Evolutionary conservation across 2,888 invertebrate species (phyloP).

Genomic region (Leptopilina myrica): DNA sequence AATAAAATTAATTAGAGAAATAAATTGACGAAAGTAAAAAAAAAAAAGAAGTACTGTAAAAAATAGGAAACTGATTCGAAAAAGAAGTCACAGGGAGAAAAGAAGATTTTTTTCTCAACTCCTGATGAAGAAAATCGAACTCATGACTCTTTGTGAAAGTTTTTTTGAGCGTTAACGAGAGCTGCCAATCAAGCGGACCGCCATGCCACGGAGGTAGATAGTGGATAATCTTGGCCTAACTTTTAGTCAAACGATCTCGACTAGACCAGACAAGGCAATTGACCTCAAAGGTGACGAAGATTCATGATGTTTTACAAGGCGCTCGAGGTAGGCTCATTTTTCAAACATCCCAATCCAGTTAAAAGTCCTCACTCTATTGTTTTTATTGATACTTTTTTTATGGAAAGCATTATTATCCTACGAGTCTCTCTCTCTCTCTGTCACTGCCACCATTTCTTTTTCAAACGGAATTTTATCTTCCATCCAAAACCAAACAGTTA

Average conservation of each 20-base stretch:
- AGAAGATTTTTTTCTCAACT: neutral
- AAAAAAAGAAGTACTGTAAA: neutral
- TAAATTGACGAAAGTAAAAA: too few species aligned
- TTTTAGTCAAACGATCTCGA: conserved; percentile 16
- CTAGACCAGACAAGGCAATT: conserved; percentile 28
- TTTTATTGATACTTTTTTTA: conserved; percentile 15
- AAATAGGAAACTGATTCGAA: neutral
- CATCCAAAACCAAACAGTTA: neutral
- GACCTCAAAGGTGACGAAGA: conserved; percentile 29
- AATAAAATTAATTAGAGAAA: too few species aligned
- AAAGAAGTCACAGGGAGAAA: neutral
- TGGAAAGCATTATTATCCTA: neutral
- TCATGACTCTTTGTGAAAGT: conserved; percentile 4
- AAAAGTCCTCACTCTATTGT: conserved; percentile 3
- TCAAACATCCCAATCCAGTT: neutral
- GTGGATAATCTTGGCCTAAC: neutral
- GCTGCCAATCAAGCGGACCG: conserved; percentile 25
- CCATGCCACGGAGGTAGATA: neutral
- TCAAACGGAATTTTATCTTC: neutral
- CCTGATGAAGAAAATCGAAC: neutral
- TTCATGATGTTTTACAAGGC: conserved; percentile 32
- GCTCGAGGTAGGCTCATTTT: conserved; percentile 4
- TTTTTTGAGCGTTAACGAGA: conserved; percentile 20
- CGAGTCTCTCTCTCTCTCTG: neutral
- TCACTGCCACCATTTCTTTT: neutral